These are phyloP conservation scores for Selene dorsalis DNA, from an alignment of 2,797 vertebrate genomes.

Conservation along the genomic window DNA sequence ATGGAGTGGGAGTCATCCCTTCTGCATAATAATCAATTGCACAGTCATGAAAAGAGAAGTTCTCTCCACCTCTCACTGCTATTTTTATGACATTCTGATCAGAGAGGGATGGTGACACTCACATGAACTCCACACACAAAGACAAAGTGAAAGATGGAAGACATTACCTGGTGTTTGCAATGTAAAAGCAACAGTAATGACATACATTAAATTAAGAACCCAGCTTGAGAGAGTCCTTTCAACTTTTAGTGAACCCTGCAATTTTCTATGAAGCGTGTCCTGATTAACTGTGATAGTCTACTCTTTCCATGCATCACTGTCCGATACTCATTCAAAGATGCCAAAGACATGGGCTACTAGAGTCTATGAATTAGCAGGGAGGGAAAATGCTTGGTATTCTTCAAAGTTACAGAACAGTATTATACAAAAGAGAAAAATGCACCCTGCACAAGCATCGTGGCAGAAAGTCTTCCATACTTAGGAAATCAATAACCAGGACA, in stretches of 20 bases:
- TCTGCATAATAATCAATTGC: conserved; percentile 69
- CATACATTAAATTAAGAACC: conserved; percentile 56
- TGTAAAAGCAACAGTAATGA: conserved; percentile 59
- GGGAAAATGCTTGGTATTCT: conserved; percentile 80
- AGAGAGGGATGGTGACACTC: conserved; percentile 43
- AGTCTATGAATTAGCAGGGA: conserved; percentile 85
- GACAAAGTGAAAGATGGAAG: conserved; percentile 35
- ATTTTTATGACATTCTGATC: conserved; percentile 61
- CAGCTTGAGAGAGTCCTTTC: conserved; percentile 26
- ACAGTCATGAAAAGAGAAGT: conserved; percentile 64
- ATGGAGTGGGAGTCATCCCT: conserved; percentile 67
- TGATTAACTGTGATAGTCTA: conserved; percentile 71
- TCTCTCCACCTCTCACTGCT: conserved; percentile 43
- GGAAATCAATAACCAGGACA: conserved; percentile 27
- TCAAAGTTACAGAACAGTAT: conserved; percentile 78
- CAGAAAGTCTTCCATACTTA: conserved; percentile 15
- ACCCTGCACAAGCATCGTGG: neutral
- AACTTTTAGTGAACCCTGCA: conserved; percentile 70
- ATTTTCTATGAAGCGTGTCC: conserved; percentile 69
- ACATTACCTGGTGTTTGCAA: conserved; percentile 46
- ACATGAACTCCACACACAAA: conserved; percentile 37
- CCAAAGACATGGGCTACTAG: conserved; percentile 76
- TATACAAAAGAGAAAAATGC: conserved; percentile 13
- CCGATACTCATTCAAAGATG: conserved; percentile 77
- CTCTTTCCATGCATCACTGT: conserved; percentile 54